Evolutionary conservation across 2,888 invertebrate genomes (phyloP).

Genomic region (Lutraria lutraria): DNA sequence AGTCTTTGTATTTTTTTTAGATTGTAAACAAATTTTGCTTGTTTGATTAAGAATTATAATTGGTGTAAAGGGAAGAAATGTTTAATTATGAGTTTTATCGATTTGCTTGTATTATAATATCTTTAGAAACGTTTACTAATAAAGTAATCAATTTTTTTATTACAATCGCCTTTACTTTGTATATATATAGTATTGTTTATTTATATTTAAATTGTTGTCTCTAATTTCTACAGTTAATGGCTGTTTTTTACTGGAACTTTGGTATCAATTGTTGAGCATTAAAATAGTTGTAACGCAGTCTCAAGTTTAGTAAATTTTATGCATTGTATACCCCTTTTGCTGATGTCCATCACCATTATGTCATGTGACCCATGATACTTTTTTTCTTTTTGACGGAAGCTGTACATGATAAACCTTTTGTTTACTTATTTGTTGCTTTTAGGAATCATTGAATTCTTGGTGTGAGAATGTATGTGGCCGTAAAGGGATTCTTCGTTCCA

Average conservation of each 20-base stretch:
- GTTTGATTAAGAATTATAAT: not conserved
- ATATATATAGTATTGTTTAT: too few species aligned
- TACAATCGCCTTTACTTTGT: too few species aligned
- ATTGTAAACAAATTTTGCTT: conserved; percentile 1
- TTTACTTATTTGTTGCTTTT: not conserved
- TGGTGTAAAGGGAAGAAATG: not conserved
- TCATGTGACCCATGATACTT: not conserved
- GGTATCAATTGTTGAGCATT: too few species aligned
- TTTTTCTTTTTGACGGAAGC: not conserved
- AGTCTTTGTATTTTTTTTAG: not conserved
- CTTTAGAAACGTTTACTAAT: not conserved
- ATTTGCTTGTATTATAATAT: too few species aligned
- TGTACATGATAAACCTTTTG: not conserved
- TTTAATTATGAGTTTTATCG: not conserved
- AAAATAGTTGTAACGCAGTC: too few species aligned
- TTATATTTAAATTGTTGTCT: too few species aligned
- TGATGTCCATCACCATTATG: not conserved
- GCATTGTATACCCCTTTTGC: too few species aligned
- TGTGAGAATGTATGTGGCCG: not conserved
- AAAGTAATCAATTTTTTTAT: too few species aligned
- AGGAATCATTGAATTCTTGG: not conserved
- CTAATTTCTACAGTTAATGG: too few species aligned
- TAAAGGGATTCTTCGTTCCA: not conserved
- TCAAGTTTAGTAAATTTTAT: not conserved
- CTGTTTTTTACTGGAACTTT: too few species aligned